A percentile compares a stretch with the other conserved stretches of the same genome.
phyloP scores from a whole-genome alignment of 2,888 invertebrate genomes.

The Conops quadrifasciatus region DNA sequence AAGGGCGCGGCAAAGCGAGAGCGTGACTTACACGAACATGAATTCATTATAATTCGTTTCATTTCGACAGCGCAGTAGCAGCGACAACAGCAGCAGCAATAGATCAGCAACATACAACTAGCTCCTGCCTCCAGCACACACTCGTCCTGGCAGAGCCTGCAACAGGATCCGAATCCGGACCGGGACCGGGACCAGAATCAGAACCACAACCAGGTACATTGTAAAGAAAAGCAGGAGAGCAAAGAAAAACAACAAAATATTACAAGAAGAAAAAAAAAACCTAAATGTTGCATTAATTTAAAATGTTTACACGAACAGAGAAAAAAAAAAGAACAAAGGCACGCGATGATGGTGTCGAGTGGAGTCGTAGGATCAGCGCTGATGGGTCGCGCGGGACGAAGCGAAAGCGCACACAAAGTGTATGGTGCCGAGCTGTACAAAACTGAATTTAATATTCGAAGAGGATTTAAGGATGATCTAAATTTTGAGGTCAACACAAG shows the following conservation, averaged over 20 bases:
- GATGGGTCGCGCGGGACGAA: neutral
- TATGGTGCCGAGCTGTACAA: neutral
- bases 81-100: neutral
- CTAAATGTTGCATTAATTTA: conserved; percentile 30
- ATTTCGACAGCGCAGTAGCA: conserved; percentile 8
- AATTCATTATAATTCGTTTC: conserved; percentile 33
- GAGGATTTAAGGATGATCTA: neutral
- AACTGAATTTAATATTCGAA: conserved; percentile 20
- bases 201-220: neutral
- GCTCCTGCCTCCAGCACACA: neutral
- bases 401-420: conserved; percentile 7
- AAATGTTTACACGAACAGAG: conserved; percentile 27
- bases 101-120: neutral
- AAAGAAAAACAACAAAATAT: neutral
- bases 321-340: neutral
- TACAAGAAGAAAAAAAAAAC: conserved; percentile 3
- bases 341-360: too few species aligned
- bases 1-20: conserved; percentile 1
- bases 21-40: conserved; percentile 27
- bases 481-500: neutral
- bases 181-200: neutral
- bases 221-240: neutral
- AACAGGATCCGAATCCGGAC: neutral
- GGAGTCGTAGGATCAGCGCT: neutral
- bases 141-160: neutral